Evolutionary conservation across 2,797 vertebrate species (phyloP), one percentile per base, ranked within the genome.

Genomic region (Sebastes reedi): DNA sequence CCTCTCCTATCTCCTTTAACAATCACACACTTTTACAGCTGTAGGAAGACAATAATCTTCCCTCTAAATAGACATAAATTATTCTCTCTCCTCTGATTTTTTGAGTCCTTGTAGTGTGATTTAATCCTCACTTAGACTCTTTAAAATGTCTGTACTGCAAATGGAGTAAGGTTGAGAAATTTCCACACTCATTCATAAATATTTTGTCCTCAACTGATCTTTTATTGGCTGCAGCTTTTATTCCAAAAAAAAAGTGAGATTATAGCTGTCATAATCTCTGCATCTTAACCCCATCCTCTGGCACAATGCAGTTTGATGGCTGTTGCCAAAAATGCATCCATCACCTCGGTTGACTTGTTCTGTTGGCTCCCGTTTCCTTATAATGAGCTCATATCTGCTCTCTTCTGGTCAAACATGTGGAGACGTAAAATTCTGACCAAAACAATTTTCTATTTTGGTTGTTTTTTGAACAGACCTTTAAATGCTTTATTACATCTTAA

Each of bases 191-290:
- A 14, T 65, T 69, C 22, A 75, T 73, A 3, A 10, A 73, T 65
- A 46, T 54, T 16, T 8, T 1, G 4, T 60, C 58, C 29, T n/a
- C 20, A 3, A 2, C 27, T 61, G 1, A 39, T 58, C 56, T 39
- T 16, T 58, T 18, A 71, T 46, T 76, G 42, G 66, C 52, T 27
- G 68, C 30, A 59, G 20, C 52, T 81, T 79, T 77, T 52, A 73
- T 58, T 62, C 39, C 59, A 54, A 36, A 36, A 36, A 0, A 25
- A 50, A 73, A 52, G 39, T 1, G 14, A 68, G 73, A 80, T 87
- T 72, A 81, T 42, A 76, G 27, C 50, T 61, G 4, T 34, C 13
- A 58, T 83, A 80, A 87, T 89, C 77, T 81, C 61, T 61, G 73
- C 10, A 60, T 74, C 2, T 72, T 74, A 77, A 76, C 16, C 32